These are phyloP conservation scores for Standfussiana lucernea DNA, from an alignment of 2,888 invertebrate genomes.

Conservation along the genomic window DNA sequence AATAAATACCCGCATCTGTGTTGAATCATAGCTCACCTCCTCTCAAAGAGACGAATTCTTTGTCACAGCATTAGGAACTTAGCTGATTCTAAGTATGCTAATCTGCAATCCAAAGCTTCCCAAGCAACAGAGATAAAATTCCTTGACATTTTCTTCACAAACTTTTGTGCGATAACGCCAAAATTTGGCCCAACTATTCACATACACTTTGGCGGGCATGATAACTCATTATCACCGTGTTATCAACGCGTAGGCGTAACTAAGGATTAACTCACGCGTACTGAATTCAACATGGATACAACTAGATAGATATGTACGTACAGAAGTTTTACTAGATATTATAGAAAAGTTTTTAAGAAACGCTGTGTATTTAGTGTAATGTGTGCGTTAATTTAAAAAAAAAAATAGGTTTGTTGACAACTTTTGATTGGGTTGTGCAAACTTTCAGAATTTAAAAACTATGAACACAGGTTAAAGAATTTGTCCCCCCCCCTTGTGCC, in stretches of 20 bases:
- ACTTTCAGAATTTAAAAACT: not conserved
- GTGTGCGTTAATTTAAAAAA: no score
- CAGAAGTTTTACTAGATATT: conserved; percentile 35
- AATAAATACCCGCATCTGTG: not conserved
- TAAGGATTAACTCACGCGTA: conserved; percentile 46
- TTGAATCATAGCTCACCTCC: not conserved
- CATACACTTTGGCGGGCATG: conserved; percentile 26
- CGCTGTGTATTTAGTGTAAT: not conserved
- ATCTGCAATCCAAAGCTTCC: not conserved
- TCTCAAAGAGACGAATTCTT: not conserved
- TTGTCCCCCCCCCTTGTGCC: no score
- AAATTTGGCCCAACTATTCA: conserved; percentile 20
- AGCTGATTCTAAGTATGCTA: not conserved
- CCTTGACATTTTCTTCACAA: conserved; percentile 11
- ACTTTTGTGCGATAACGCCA: not conserved
- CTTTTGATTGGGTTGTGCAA: no score
- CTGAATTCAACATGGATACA: conserved; percentile 15
- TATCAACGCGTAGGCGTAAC: conserved; percentile 48
- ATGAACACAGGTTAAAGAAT: not conserved
- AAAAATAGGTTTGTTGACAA: no score
- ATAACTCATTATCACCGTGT: conserved; percentile 50
- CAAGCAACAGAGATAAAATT: not conserved
- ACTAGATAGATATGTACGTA: not conserved
- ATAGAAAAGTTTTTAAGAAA: not conserved
- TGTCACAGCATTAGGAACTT: not conserved